These are phyloP conservation scores for Corythornis madagascariensis DNA, from an alignment of 2,113 vertebrate species.

Conservation along the genomic window DNA sequence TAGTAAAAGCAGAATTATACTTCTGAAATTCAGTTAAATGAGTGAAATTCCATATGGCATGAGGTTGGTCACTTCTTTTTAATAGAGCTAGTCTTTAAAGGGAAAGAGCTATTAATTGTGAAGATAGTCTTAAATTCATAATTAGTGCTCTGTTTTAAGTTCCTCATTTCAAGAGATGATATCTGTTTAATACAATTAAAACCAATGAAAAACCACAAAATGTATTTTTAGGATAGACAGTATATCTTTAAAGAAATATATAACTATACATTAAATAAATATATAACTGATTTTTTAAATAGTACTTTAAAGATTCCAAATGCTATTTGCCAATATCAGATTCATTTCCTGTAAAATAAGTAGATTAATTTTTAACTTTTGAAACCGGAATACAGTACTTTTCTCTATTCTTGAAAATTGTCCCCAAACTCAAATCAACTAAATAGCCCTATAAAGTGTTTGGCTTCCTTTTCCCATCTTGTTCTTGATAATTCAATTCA, in stretches of 20 bases:
- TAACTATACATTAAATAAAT: not conserved
- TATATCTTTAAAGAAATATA: no score
- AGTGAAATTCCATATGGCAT: constrained; percentile 21
- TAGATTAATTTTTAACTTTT: not conserved
- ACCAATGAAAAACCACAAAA: not conserved
- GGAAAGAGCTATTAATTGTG: not conserved
- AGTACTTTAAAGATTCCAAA: not conserved
- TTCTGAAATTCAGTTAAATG: constrained; percentile 10
- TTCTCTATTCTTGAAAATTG: not conserved
- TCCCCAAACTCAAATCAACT: not conserved
- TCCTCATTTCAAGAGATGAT: not conserved
- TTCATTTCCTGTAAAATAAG: not conserved
- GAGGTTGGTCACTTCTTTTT: constrained; percentile 10
- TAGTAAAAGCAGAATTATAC: not conserved
- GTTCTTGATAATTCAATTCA: constrained; percentile 4
- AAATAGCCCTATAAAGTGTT: not conserved
- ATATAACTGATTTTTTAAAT: not conserved
- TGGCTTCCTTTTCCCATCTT: not conserved
- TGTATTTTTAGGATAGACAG: not conserved
- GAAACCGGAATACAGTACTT: not conserved
- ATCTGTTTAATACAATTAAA: not conserved
- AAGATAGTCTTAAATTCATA: not conserved
- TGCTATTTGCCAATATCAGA: not conserved
- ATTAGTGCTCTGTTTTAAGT: not conserved
- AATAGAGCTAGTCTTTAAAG: not conserved